Evolutionary conservation across 1,140 invertebrate species (phyloP), one percentile per base, ranked within the genome.

Genomic region (Tetragonula clypearis): DNA sequence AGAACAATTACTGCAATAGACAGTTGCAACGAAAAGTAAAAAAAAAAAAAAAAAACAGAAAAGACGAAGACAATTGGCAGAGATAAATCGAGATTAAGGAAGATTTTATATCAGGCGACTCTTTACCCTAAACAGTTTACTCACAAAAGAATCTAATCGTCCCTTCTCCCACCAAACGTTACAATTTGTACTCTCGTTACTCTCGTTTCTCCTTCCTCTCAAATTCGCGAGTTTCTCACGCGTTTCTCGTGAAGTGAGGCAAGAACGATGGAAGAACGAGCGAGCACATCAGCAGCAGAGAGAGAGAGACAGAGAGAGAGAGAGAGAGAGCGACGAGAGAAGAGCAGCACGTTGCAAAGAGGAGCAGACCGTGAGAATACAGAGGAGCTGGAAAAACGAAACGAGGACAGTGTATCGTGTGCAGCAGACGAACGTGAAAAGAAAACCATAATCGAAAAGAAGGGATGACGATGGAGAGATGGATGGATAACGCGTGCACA

Each of bases 221-320:
- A 53, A 78, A 49, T 65, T 65, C 58, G 49, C 41, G 6, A 14
- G 35, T 65, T 78, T 77, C 75, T 77, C 75, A 41, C 56, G 21
- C 55, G 21, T 49, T 49, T 49, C 15, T 56, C 23, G 30, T 30
- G 2, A 26, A 15, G 55, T 17, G 60, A 58, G 15, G 19, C 14
- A 35, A 60, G 35, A 35, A 35, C 35, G 35, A 35, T 35, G 35
- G 21, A 23, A 49, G 21, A 23, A 49, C 5, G n/a, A 0, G 17
- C 21, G 19, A 73, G 17, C 23, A 30, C 1, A 15, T 15, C 5
- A 41, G 41, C 41, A 41, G 41, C 41, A 41, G 15, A 11, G 35
- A 53, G 6, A 4, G 2, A 11, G 11, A 6, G n/a, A n/a, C n/a
- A 30, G 30, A 30, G 30, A 30, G 30, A 30, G 30, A 30, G 4